phyloP scores from a whole-genome alignment of 2,797 vertebrate genomes.

The Gambelia wislizenii region DNA sequence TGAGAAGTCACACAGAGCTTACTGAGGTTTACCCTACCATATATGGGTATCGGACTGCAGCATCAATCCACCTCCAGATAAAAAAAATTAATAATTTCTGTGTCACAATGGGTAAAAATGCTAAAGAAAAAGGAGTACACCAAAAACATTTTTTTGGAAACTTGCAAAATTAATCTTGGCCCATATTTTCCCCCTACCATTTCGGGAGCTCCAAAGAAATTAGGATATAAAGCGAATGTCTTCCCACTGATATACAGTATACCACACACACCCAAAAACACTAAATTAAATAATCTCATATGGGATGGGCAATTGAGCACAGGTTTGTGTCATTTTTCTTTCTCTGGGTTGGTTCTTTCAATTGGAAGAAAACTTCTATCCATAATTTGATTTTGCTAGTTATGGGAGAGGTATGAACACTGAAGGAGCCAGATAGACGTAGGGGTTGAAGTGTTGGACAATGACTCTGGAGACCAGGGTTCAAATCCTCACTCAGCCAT shows the following conservation, averaged over 20 bases:
- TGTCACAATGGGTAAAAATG: not conserved
- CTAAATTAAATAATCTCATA: not conserved
- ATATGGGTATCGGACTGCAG: not conserved
- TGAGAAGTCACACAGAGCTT: not conserved
- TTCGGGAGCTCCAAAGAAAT: not conserved
- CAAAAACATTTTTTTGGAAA: not conserved
- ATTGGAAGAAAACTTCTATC: not conserved
- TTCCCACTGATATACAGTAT: not conserved
- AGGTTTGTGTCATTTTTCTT: not conserved
- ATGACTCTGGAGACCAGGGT: too few species aligned
- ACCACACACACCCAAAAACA: not conserved
- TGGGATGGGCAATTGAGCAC: too few species aligned
- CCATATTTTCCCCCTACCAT: not conserved
- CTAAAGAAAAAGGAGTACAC: not conserved
- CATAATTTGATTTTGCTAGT: too few species aligned
- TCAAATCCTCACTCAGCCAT: too few species aligned
- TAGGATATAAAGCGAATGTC: not conserved
- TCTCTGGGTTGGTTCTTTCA: too few species aligned
- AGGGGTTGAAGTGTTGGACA: too few species aligned
- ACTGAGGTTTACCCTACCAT: not conserved
- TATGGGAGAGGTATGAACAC: not conserved
- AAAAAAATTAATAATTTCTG: not conserved
- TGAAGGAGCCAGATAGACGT: too few species aligned
- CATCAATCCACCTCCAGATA: not conserved
- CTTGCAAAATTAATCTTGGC: not conserved